Evolutionary conservation across 2,113 vertebrate species (phyloP).

Genomic region (Ibidorhyncha struthersii): DNA sequence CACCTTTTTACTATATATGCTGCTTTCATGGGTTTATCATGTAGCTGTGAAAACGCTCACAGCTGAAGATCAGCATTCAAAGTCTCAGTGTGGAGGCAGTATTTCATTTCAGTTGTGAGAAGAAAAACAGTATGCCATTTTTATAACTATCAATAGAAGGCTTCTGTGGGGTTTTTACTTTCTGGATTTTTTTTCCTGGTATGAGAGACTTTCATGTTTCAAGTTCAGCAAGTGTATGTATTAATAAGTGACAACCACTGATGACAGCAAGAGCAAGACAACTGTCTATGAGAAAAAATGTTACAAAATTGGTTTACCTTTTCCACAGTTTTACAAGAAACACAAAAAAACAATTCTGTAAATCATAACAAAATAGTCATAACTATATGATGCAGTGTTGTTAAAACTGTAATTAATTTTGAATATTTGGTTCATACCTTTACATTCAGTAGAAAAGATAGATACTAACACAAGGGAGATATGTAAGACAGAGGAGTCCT

Average conservation of each 20-base stretch:
- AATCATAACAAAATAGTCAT: not conserved
- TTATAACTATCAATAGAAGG: constrained; percentile 22
- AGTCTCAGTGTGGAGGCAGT: constrained; percentile 22
- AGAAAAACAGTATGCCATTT: constrained; percentile 29
- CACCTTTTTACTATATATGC: not conserved
- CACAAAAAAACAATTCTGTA: not conserved
- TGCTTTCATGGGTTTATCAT: constrained; percentile 9
- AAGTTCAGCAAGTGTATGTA: not conserved
- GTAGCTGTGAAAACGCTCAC: constrained; percentile 1
- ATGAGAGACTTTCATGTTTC: not conserved
- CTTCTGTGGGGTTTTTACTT: not conserved
- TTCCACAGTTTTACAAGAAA: not conserved
- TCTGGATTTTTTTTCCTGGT: not conserved
- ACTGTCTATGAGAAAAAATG: not conserved
- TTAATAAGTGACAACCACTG: not conserved
- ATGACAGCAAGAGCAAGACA: not conserved
- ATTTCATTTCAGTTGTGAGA: constrained; percentile 42
- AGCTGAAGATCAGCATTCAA: constrained; percentile 38
- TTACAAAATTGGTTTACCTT: not conserved
- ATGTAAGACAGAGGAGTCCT: not conserved
- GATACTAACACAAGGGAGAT: not conserved
- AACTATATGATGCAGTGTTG: not conserved
- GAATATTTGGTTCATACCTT: not conserved
- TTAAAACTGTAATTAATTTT: not conserved
- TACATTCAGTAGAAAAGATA: not conserved